Conservation (phyloP, 2,113 vertebrate species). For the Leucoraja erinaceus region DNA sequence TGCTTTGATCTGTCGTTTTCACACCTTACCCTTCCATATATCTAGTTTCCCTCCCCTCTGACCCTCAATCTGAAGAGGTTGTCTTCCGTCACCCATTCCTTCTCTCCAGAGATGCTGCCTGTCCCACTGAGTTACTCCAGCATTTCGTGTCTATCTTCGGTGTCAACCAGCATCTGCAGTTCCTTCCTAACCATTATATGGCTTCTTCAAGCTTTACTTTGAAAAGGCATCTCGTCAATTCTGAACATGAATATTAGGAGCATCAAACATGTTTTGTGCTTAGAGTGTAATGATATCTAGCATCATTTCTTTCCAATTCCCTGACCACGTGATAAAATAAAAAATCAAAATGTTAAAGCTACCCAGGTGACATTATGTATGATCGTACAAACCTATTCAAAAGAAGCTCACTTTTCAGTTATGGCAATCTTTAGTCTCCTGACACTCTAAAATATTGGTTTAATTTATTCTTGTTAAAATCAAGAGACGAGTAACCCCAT, state of each 20-base stretch:
- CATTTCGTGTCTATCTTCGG: too few species aligned
- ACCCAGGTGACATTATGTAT: background rate
- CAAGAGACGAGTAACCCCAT: background rate
- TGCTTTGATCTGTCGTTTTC: too few species aligned
- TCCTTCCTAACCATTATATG: too few species aligned
- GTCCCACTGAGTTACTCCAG: too few species aligned
- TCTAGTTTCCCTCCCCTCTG: too few species aligned
- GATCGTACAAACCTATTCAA: background rate
- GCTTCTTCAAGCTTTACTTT: too few species aligned
- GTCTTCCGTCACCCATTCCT: too few species aligned
- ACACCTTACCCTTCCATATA: too few species aligned
- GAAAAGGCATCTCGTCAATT: background rate
- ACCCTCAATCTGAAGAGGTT: too few species aligned
- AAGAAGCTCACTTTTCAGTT: background rate
- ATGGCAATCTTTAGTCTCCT: background rate
- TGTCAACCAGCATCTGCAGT: too few species aligned
- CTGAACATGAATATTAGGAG: background rate
- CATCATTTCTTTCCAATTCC: background rate
- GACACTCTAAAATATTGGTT: background rate
- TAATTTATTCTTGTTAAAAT: background rate
- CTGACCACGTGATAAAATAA: background rate
- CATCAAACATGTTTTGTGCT: background rate
- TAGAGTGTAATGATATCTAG: background rate
- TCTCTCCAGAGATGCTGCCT: too few species aligned
- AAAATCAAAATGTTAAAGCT: background rate